These are phyloP conservation scores for Drosophila lacteicornis DNA, from an alignment of 1,140 invertebrate species.

Conservation along the genomic window DNA sequence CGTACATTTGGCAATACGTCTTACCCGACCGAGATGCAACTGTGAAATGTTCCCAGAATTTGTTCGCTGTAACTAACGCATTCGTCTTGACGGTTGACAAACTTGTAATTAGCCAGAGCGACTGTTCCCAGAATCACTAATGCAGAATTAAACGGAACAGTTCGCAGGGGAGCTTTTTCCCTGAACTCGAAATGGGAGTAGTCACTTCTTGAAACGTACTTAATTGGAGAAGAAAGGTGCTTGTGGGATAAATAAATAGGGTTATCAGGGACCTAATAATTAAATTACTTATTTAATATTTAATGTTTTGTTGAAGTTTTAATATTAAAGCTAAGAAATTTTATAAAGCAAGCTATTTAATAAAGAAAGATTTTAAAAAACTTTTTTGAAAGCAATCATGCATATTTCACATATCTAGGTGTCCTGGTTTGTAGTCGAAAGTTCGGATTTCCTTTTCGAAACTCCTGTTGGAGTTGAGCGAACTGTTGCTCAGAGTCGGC, in stretches of 20 bases:
- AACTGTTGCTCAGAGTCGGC: not conserved
- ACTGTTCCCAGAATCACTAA: constrained; percentile 8
- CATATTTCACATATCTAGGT: not conserved
- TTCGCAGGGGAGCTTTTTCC: not conserved
- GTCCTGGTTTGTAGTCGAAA: not conserved
- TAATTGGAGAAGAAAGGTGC: not conserved
- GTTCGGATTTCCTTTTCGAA: constrained; percentile 20
- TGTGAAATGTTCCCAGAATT: constrained; percentile 8
- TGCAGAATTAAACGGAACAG: not conserved
- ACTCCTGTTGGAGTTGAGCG: too few relatives aligned
- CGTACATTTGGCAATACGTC: not conserved
- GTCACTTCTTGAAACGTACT: not conserved
- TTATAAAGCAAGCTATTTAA: not conserved
- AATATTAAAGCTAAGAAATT: not conserved
- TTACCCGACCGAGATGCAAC: not conserved
- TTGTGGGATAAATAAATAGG: not conserved
- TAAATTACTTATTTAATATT: not conserved
- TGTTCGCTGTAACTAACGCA: constrained; percentile 16
- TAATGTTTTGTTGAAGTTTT: not conserved
- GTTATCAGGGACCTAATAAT: not conserved
- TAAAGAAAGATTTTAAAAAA: not conserved
- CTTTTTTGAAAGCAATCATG: not conserved
- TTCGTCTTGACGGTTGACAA: constrained; percentile 9
- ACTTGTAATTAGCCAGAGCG: constrained; percentile 1
- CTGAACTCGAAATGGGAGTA: not conserved